These are phyloP conservation scores for Gila robusta DNA, from an alignment of 2,797 vertebrate genomes.

Conservation along the genomic window DNA sequence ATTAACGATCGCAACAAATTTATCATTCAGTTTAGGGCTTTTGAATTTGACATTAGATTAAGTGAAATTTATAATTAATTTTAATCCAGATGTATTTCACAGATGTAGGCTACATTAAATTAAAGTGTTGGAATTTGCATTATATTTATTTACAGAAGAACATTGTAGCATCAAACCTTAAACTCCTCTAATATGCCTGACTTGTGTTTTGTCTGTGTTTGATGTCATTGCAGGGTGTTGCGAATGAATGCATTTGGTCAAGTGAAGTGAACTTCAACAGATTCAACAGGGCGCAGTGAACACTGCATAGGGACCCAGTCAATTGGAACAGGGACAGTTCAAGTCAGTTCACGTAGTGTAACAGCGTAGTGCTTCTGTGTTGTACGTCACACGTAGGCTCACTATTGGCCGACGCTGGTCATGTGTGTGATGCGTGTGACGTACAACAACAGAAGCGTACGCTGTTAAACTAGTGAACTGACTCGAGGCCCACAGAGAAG, in stretches of 20 bases:
- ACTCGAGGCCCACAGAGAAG: too few species aligned
- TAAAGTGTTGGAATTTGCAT: neutral
- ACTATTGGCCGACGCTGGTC: too few species aligned
- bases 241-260: neutral
- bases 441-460: too few species aligned
- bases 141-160: neutral
- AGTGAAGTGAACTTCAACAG: neutral
- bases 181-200: neutral
- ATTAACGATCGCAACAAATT: neutral
- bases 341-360: too few species aligned
- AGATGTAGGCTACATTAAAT: neutral
- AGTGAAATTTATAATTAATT: neutral
- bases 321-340: neutral
- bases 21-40: neutral
- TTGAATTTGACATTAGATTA: neutral
- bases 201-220: neutral
- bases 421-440: too few species aligned
- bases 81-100: neutral
- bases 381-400: too few species aligned
- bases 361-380: too few species aligned
- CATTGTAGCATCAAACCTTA: neutral
- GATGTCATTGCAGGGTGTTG: neutral
- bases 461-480: too few species aligned
- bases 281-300: neutral
- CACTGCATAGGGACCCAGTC: neutral